Conservation (phyloP, 1,140 invertebrate genomes). For the Lethocerus indicus region DNA sequence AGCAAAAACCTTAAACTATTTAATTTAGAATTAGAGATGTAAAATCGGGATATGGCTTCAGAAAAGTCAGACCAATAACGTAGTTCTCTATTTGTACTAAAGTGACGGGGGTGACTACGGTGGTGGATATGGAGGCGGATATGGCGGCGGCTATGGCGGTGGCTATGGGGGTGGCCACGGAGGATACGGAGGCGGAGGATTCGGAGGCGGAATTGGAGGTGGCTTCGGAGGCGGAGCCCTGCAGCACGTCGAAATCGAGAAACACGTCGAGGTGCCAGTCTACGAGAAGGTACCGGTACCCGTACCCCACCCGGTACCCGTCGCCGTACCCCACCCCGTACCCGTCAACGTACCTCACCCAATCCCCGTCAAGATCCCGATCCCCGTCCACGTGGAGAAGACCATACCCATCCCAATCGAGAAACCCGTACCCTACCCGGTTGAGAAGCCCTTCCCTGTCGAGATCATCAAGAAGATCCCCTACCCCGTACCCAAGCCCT, state of each 20-base stretch:
- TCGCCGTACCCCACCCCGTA: conserved; percentile 3
- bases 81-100: too few species aligned
- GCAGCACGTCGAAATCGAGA: conserved; percentile 2
- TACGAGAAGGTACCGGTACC: conserved; percentile 5
- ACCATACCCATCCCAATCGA: conserved; percentile 8
- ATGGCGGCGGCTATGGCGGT: too few species aligned
- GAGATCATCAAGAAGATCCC: conserved; percentile 11
- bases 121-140: neutral
- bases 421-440: conserved; percentile 7
- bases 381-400: conserved; percentile 4
- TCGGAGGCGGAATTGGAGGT: neutral
- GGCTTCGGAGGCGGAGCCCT: neutral
- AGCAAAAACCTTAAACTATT: too few species aligned
- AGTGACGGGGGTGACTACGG: neutral
- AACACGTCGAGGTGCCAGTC: conserved; percentile 8
- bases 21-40: too few species aligned
- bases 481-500: conserved; percentile 11
- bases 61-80: too few species aligned
- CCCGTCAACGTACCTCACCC: conserved; percentile 9
- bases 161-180: conserved; percentile 1
- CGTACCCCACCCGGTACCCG: conserved; percentile 9
- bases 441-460: conserved; percentile 11
- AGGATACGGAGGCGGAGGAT: neutral
- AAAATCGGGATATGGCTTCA: too few species aligned
- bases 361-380: conserved; percentile 5